Evolutionary conservation across 2,888 invertebrate species (phyloP), one percentile per base, ranked within the genome.

Genomic region (Callimorpha dominula): DNA sequence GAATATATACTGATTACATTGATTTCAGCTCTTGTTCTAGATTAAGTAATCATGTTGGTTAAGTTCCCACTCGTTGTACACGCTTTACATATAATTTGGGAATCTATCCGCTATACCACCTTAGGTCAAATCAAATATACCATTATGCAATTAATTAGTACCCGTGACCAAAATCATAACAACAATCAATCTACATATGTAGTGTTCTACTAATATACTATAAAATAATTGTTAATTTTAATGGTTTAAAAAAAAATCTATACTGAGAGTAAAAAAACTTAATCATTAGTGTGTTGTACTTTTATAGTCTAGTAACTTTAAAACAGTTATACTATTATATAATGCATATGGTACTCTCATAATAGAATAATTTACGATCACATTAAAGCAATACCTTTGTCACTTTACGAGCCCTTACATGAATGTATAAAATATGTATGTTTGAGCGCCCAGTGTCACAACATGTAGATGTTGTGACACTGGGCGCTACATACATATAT

Each of bases 281-380:
- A n/a, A 42, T 42, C 42, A 17, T 54, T 67, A n/a, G n/a, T n/a
- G 5, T 42, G 17, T 20, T 46, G n/a, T 57, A 17, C n/a, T 7
- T 7, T 17, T 7, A 54, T 20, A 20, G 4, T 60, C n/a, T 31
- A 60, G 14, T 49, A 49, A 15, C 49, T 65, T 49, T 50, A 31
- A 31, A 49, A 50, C 31, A 49, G 15, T 50, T 31, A 49, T 65
- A 31, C 6, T 65, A 65, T 15, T 65, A 46, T 50, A 15, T 20
- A 17, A 15, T 43, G 63, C 68, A 64, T 46, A 72, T 62, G 54
- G 68, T 65, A 46, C 62, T n/a, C 54, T 63, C 50, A 65, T 72
- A 72, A 70, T 42, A 75, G 64, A 52, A 73, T 76, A 76, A 76
- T 83, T 80, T 77, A 82, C 69, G 81, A 80, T 73, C 68, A 68